Evolutionary conservation across 2,888 invertebrate genomes (phyloP).

Genomic region (Salpingus planirostris): DNA sequence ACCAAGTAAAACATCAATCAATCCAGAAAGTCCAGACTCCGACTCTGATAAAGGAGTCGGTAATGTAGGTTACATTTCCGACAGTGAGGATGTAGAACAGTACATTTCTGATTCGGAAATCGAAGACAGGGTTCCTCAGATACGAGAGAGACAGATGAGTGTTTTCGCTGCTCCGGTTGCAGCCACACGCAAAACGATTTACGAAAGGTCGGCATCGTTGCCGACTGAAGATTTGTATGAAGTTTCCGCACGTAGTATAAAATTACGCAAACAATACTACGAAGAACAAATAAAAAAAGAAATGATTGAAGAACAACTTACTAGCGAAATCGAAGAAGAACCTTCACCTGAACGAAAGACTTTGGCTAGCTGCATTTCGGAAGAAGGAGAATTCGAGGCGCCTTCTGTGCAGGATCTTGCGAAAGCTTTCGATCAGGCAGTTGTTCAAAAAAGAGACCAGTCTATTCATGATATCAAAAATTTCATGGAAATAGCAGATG

Average conservation of each 20-base stretch:
- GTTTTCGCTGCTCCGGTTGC: slow-evolving; percentile 36
- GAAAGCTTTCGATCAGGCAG: slow-evolving; percentile 13
- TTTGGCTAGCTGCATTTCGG: slow-evolving; percentile 17
- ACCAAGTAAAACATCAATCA: slow-evolving; percentile 13
- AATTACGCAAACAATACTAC: slow-evolving; percentile 49
- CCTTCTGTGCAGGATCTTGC: slow-evolving; percentile 14
- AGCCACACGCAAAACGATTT: slow-evolving; percentile 35
- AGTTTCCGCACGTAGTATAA: slow-evolving; percentile 47
- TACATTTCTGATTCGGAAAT: slow-evolving; percentile 41
- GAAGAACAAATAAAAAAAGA: slow-evolving; percentile 54
- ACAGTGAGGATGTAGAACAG: slow-evolving; percentile 40
- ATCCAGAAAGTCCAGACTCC: slow-evolving; percentile 29
- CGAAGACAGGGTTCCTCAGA: slow-evolving; percentile 40
- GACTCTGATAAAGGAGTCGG: slow-evolving; percentile 37
- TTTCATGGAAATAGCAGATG: slow-evolving; percentile 18
- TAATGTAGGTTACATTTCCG: slow-evolving; percentile 39
- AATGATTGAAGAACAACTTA: slow-evolving; percentile 46
- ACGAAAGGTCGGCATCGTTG: slow-evolving; percentile 44
- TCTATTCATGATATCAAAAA: slow-evolving; percentile 19
- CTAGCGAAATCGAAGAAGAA: slow-evolving; percentile 43
- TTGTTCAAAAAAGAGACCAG: slow-evolving; percentile 7
- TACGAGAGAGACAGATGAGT: slow-evolving; percentile 40
- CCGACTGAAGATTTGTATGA: slow-evolving; percentile 45
- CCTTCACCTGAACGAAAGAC: slow-evolving; percentile 44
- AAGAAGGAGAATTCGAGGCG: slow-evolving; percentile 18